Evolutionary conservation across 2,888 invertebrate genomes (phyloP), one percentile per base, ranked within the genome.

Genomic region (Linnaemya tessellans): DNA sequence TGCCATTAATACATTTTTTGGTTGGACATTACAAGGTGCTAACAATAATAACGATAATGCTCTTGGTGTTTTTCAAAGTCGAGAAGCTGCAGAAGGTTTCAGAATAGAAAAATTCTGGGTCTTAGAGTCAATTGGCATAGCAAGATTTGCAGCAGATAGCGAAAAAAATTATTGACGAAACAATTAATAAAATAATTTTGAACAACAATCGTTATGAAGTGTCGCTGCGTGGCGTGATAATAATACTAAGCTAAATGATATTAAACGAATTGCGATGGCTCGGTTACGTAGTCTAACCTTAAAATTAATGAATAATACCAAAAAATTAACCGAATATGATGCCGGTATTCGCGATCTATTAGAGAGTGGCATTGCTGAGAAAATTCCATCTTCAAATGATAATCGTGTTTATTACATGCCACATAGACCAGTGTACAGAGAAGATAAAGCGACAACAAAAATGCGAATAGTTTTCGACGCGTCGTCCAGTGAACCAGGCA

Each of bases 1-100:
- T 65, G 86, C 83, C 3, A 80, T 83, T 3, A 85, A 85, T 49
- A 85, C 77, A 77, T 82, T 85, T 79, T 83, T 86, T n/a, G 85
- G 84, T 11, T 80, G 77, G 80, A 80, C 77, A 49, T 13, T 78
- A 30, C 73, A 81, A 81, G 71, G 79, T 56, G n/a, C 65, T 15
- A 67, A 77, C 49, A 3, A 51, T 18, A 73, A 49, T 73, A 25
- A 38, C 22, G 38, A n/a, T 74, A 51, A 22, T 62, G 8, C 62
- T 10, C 49, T 64, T 64, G 22, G n/a, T 38, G 38, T 74, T 74
- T 74, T 64, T 64, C 64, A 74, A 15, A 64, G 64, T 41, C 9
- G 62, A 74, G 51, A 74, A 74, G 64, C 74, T 64, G 46, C 49
- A 20, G 54, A 70, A 30, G 38, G 11, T n/a, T 85, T 84, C 18